Conservation (phyloP, 1,140 invertebrate species). For the Zaprionus davidi region DNA sequence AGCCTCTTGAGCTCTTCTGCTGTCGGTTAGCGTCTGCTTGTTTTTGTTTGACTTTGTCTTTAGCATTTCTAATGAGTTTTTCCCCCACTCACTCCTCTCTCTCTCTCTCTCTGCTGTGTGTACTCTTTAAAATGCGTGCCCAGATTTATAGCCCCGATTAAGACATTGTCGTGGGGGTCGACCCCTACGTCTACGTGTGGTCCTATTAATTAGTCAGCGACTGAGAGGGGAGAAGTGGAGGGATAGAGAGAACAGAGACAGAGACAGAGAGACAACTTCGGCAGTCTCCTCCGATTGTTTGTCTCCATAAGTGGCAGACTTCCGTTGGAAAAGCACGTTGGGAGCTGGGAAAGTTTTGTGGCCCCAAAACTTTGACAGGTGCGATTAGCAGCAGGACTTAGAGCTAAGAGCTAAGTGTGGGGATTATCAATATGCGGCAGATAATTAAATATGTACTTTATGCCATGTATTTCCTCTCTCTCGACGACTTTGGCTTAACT, state of each 20-base stretch:
- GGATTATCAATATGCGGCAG: neutral
- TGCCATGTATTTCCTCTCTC: constrained; percentile 2
- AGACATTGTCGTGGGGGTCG: constrained; percentile 51
- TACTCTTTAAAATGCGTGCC: constrained; percentile 62
- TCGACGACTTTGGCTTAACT: neutral
- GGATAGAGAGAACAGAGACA: neutral
- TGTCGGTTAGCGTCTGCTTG: constrained; percentile 56
- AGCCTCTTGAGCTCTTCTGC: constrained; percentile 53
- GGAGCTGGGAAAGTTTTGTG: constrained; percentile 40
- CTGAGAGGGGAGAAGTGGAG: neutral
- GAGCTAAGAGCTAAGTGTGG: neutral
- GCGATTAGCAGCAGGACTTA: constrained; percentile 15
- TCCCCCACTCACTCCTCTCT: neutral
- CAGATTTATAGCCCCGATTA: constrained; percentile 61
- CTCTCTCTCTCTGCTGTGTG: constrained; percentile 10
- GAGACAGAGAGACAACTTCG: constrained; percentile 22
- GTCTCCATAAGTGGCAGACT: constrained; percentile 49
- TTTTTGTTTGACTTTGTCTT: constrained; percentile 58
- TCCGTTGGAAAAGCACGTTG: constrained; percentile 24
- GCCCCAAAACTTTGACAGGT: constrained; percentile 33
- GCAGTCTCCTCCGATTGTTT: constrained; percentile 42
- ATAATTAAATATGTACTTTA: constrained; percentile 11
- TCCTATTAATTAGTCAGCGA: constrained; percentile 53
- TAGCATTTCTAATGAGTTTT: constrained; percentile 61
- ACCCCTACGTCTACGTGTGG: constrained; percentile 46